Percentiles rank a stretch among this genome's conserved stretches.
Evolutionary conservation across 2,113 vertebrate genomes (phyloP).

Genomic region (Euleptes europaea): DNA sequence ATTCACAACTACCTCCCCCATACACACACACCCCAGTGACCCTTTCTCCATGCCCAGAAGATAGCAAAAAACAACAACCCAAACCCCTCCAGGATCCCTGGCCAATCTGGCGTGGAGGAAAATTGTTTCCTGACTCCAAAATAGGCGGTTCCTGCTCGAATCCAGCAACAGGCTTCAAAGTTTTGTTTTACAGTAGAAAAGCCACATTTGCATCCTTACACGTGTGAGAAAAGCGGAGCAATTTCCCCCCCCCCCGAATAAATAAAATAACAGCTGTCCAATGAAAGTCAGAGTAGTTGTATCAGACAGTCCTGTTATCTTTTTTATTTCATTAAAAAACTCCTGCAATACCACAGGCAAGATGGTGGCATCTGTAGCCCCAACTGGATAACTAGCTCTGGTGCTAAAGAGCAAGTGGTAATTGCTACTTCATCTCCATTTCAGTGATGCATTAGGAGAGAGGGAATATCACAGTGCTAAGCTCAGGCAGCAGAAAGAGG

Average conservation of each 20-base stretch:
- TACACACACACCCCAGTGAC: too few relatives aligned
- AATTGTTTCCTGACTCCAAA: too few relatives aligned
- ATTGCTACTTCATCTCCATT: slow-evolving; percentile 68
- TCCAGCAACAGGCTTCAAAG: neutral
- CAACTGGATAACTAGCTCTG: slow-evolving; percentile 29
- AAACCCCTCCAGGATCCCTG: too few relatives aligned
- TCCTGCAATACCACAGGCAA: slow-evolving; percentile 54
- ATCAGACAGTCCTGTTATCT: slow-evolving; percentile 24
- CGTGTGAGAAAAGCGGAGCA: too few relatives aligned
- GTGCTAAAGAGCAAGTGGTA: slow-evolving; percentile 55
- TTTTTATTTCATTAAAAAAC: slow-evolving; percentile 3
- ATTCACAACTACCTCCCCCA: too few relatives aligned
- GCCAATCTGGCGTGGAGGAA: too few relatives aligned
- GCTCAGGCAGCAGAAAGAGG: slow-evolving; percentile 46
- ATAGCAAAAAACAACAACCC: too few relatives aligned
- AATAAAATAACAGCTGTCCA: slow-evolving; percentile 46
- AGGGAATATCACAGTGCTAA: slow-evolving; percentile 36
- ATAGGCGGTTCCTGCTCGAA: neutral
- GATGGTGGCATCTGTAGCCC: slow-evolving; percentile 44
- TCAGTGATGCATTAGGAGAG: slow-evolving; percentile 65
- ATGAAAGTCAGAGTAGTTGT: slow-evolving; percentile 27
- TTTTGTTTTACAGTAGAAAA: neutral
- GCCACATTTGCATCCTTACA: neutral
- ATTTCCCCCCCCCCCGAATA: too few relatives aligned
- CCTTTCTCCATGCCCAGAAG: too few relatives aligned